Evolutionary conservation across 2,113 vertebrate species (phyloP).

Genomic region (Blennius ocellaris): DNA sequence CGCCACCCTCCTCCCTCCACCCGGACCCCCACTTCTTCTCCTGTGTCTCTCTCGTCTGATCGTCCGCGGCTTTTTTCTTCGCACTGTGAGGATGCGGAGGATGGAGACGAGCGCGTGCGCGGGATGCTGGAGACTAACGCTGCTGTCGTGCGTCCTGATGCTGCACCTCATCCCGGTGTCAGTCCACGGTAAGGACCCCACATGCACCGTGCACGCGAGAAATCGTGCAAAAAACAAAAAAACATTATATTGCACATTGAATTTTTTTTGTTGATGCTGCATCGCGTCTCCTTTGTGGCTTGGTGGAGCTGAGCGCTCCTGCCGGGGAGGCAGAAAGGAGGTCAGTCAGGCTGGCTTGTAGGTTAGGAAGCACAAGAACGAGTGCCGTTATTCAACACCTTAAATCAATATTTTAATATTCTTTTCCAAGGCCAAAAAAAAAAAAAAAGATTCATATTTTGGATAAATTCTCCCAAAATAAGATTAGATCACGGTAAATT

Average conservation of each 20-base stretch:
- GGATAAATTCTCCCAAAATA: no score
- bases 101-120: slow-evolving; percentile 62
- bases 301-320: slow-evolving; percentile 44
- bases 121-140: slow-evolving; percentile 78
- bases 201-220: background rate
- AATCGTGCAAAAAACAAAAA: background rate
- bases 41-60: background rate
- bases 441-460: no score
- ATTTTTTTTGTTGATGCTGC: background rate
- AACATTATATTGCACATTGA: background rate
- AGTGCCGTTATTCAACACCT: no score
- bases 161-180: slow-evolving; percentile 74
- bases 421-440: no score
- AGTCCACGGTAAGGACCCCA: slow-evolving; percentile 80
- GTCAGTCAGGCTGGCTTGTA: slow-evolving; percentile 74
- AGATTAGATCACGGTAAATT: no score
- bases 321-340: slow-evolving; percentile 61
- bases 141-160: slow-evolving; percentile 74
- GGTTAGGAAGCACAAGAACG: slow-evolving; percentile 54
- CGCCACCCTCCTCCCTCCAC: no score
- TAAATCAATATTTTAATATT: no score
- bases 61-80: slow-evolving; percentile 14
- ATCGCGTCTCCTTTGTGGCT: slow-evolving; percentile 27
- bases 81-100: slow-evolving; percentile 71
- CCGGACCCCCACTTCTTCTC: no score